Conservation (phyloP, 2,797 vertebrate species). For the Allobates femoralis region DNA sequence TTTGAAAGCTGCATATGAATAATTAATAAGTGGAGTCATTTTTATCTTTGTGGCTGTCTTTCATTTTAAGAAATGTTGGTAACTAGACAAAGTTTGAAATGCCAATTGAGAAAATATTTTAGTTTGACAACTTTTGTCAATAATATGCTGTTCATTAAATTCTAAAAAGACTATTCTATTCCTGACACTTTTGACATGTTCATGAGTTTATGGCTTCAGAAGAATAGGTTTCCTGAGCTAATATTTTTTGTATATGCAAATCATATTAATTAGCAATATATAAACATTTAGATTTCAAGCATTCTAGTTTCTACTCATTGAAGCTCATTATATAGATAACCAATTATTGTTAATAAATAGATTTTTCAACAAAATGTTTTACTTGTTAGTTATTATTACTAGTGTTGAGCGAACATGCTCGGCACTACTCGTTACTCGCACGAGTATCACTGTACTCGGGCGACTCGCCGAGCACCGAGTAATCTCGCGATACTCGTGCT, state of each 20-base stretch:
- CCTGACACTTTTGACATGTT: neutral
- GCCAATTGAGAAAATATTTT: neutral
- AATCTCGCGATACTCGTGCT: too few relatives aligned
- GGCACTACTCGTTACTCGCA: too few relatives aligned
- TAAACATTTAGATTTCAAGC: too few relatives aligned
- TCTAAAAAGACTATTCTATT: neutral
- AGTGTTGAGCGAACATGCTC: too few relatives aligned
- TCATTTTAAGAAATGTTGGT: neutral
- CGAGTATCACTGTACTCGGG: too few relatives aligned
- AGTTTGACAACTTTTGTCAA: conserved; percentile 16
- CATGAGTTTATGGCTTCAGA: neutral
- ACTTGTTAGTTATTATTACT: too few relatives aligned
- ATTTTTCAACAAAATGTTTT: too few relatives aligned
- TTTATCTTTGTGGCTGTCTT: conserved; percentile 19
- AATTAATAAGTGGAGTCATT: conserved; percentile 7
- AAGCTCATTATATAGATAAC: too few relatives aligned
- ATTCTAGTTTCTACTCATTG: too few relatives aligned
- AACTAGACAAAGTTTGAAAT: neutral
- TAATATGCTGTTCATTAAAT: neutral
- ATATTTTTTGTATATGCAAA: neutral
- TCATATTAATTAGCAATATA: too few relatives aligned
- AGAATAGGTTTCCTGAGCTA: neutral
- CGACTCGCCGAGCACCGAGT: too few relatives aligned
- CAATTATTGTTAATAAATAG: too few relatives aligned
- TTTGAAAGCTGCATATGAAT: conserved; percentile 12